Evolutionary conservation across 1,140 invertebrate genomes (phyloP).

Genomic region (Micrasema minimum): DNA sequence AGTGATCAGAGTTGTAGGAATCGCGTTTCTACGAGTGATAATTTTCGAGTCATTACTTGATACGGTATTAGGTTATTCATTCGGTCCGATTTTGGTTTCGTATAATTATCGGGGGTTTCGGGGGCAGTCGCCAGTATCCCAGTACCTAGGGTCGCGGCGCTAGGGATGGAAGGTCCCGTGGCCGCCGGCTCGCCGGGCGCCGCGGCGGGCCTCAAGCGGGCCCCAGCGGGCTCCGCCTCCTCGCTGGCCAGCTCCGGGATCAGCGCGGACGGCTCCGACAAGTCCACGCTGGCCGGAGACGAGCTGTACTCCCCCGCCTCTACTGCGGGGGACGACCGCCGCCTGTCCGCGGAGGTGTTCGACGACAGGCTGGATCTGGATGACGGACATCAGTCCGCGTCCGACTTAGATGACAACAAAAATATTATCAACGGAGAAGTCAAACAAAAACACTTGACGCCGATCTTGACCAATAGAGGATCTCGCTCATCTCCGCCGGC

Average conservation of each 20-base stretch:
- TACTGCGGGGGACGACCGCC: constrained; percentile 55
- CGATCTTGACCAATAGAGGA: constrained; percentile 20
- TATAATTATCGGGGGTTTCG: neutral
- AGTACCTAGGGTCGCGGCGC: neutral
- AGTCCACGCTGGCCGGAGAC: constrained; percentile 33
- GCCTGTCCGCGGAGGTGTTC: constrained; percentile 49
- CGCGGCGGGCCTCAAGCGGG: constrained; percentile 41
- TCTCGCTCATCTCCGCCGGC: constrained; percentile 17
- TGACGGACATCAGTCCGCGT: neutral
- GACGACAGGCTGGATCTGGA: constrained; percentile 55
- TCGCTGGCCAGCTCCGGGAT: constrained; percentile 56
- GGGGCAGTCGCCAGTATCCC: constrained; percentile 1
- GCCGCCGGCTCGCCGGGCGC: constrained; percentile 54
- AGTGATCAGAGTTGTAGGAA: constrained; percentile 44
- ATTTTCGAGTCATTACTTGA: constrained; percentile 46
- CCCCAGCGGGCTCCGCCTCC: constrained; percentile 5
- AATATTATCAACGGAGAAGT: constrained; percentile 33
- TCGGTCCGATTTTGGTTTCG: constrained; percentile 28
- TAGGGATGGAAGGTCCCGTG: constrained; percentile 57
- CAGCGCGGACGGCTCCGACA: constrained; percentile 45
- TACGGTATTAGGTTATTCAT: constrained; percentile 39
- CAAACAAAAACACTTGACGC: constrained; percentile 22
- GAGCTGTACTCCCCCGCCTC: constrained; percentile 56
- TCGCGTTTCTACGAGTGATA: constrained; percentile 43
- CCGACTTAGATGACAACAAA: constrained; percentile 52